phyloP scores from a whole-genome alignment of 1,140 invertebrate genomes.

The Anoplolepis gracilipes region DNA sequence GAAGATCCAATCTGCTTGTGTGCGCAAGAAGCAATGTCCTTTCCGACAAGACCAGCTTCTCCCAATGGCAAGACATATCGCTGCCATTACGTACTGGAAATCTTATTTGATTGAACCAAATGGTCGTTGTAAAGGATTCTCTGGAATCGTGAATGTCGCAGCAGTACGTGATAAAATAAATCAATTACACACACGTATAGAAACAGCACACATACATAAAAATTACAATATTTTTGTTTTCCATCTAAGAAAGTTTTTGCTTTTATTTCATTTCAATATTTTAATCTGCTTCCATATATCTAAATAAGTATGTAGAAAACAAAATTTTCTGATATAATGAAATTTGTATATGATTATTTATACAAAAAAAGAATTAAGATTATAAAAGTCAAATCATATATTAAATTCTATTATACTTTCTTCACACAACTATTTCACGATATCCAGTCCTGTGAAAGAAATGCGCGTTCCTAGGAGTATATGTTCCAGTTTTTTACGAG shows the following conservation, averaged over 20 bases:
- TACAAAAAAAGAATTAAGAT: neutral
- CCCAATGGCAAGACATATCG: slow-evolving; percentile 71
- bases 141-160: slow-evolving; percentile 3
- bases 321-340: neutral
- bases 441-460: slow-evolving; percentile 32
- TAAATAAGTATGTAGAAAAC: neutral
- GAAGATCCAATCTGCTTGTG: slow-evolving; percentile 46
- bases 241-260: neutral
- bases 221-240: neutral
- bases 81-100: slow-evolving; percentile 53
- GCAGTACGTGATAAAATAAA: slow-evolving; percentile 27
- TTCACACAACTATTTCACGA: slow-evolving; percentile 5
- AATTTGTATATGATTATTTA: neutral
- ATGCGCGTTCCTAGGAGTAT: slow-evolving; percentile 54
- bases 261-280: neutral
- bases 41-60: slow-evolving; percentile 3
- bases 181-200: neutral
- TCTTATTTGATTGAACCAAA: slow-evolving; percentile 30
- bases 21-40: neutral
- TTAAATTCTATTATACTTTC: neutral
- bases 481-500: slow-evolving; percentile 74
- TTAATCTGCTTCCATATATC: neutral
- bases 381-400: neutral
- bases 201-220: neutral
- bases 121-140: slow-evolving; percentile 29